Percentiles rank a stretch among this genome's conserved stretches.
These are phyloP conservation scores for Anas acuta DNA, from an alignment of 2,797 vertebrate species.

Conservation along the genomic window DNA sequence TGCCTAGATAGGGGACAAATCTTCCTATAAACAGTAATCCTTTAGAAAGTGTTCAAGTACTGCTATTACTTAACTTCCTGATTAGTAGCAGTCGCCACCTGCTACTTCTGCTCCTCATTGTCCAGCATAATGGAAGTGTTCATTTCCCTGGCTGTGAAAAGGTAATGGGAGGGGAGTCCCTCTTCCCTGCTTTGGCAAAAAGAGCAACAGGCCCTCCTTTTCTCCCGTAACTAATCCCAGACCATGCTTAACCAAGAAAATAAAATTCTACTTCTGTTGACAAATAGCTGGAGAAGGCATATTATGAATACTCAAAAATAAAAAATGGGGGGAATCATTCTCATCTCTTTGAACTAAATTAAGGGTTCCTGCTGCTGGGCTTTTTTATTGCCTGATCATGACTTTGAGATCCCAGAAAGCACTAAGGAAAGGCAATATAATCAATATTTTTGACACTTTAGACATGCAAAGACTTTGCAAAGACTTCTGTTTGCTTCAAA, in stretches of 20 bases:
- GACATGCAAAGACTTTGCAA: neutral
- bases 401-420: slow-evolving; percentile 13
- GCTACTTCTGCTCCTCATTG: slow-evolving; percentile 55
- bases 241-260: slow-evolving; percentile 2
- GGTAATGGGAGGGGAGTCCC: slow-evolving; percentile 23
- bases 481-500: slow-evolving; percentile 9
- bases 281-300: neutral
- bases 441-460: slow-evolving; percentile 30
- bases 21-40: slow-evolving; percentile 44
- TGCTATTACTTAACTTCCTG: slow-evolving; percentile 54
- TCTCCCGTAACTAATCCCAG: slow-evolving; percentile 18
- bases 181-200: slow-evolving; percentile 34
- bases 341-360: neutral
- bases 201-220: slow-evolving; percentile 45
- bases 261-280: slow-evolving; percentile 15
- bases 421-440: slow-evolving; percentile 8
- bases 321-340: neutral
- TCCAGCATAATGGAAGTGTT: slow-evolving; percentile 50
- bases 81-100: slow-evolving; percentile 58
- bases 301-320: neutral
- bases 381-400: slow-evolving; percentile 1
- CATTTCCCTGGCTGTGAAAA: slow-evolving; percentile 54
- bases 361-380: neutral
- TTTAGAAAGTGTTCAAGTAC: slow-evolving; percentile 42
- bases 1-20: slow-evolving; percentile 33